Evolutionary conservation across 2,888 invertebrate species (phyloP), one percentile per base, ranked within the genome.

Genomic region (Cordilura impudica): DNA sequence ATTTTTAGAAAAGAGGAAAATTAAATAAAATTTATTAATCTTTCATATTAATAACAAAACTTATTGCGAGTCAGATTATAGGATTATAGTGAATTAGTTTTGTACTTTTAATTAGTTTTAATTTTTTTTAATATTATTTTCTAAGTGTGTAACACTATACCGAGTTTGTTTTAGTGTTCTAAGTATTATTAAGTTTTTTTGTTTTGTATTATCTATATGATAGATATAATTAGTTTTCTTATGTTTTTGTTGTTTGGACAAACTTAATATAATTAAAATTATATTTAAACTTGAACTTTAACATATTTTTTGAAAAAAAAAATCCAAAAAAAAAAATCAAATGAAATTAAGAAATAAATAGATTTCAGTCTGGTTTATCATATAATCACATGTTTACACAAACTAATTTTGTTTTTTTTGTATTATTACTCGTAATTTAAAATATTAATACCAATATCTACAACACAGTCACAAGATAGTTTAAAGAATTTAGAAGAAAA

Each of bases 381-480:
- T 53, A 69, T 58, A 51, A 73, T 73, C 73, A 78, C 58, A 69
- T 66, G 71, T 67, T 75, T 71, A 79, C 75, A 71, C 71, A 79
- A 79, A 78, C 78, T 78, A 78, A 56, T 47, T 49, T 14, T 56
- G 29, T 49, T 31, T 23, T 54, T 21, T 26, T 66, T 7, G 21
- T 23, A 35, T n/a, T 54, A 31, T 43, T 66, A 23, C 43, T 61
- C 16, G 31, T 35, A 73, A 54, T 65, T 47, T 61, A 39, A 65
- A 60, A 70, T 67, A 67, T 45, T 45, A 51, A 51, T 51, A 75
- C 60, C 73, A 79, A 79, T 79, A 75, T 75, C 79, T 79, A 79
- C 79, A 75, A 75, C 79, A 79, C 79, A 79, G 79, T 79, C 79
- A 79, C 67, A 75, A 75, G 75, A 75, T 79, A 79, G 51, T 70